Conservation (phyloP, 2,797 vertebrate genomes). For the Iguana delicatissima region DNA sequence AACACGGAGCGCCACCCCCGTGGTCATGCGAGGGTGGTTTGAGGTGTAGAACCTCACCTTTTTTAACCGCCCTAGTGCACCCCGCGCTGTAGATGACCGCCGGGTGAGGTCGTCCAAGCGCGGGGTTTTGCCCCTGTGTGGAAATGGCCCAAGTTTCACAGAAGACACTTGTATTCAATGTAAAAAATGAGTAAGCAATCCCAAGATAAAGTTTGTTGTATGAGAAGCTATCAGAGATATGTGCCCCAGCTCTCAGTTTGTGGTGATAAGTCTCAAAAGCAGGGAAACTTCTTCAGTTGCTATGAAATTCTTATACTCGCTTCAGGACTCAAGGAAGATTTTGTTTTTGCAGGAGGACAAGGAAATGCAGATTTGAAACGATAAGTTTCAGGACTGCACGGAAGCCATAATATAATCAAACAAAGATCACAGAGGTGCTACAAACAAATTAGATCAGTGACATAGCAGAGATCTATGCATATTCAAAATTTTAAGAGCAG, state of each 20-base stretch:
- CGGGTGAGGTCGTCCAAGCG: too few species aligned
- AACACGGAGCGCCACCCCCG: too few species aligned
- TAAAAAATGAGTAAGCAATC: not conserved
- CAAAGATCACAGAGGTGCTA: constrained; percentile 5
- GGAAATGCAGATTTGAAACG: not conserved
- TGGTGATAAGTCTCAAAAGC: not conserved
- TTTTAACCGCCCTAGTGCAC: too few species aligned
- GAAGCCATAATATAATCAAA: not conserved
- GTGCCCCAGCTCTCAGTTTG: not conserved
- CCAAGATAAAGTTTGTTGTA: not conserved
- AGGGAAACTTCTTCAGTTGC: not conserved
- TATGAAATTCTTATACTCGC: not conserved
- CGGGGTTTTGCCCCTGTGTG: too few species aligned
- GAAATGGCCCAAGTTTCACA: too few species aligned
- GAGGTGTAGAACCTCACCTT: too few species aligned
- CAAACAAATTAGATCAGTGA: constrained; percentile 1
- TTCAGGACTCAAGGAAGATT: not conserved
- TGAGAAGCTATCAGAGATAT: not conserved
- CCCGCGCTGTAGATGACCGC: too few species aligned
- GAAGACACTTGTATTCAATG: not conserved
- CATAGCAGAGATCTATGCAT: not conserved
- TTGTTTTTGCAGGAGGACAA: not conserved
- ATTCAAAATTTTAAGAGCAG: accelerated
- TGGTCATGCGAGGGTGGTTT: too few species aligned
- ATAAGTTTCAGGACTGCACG: not conserved